These are phyloP conservation scores for Gymnopithys bicolor DNA, from an alignment of 2,797 vertebrate species.

Conservation along the genomic window DNA sequence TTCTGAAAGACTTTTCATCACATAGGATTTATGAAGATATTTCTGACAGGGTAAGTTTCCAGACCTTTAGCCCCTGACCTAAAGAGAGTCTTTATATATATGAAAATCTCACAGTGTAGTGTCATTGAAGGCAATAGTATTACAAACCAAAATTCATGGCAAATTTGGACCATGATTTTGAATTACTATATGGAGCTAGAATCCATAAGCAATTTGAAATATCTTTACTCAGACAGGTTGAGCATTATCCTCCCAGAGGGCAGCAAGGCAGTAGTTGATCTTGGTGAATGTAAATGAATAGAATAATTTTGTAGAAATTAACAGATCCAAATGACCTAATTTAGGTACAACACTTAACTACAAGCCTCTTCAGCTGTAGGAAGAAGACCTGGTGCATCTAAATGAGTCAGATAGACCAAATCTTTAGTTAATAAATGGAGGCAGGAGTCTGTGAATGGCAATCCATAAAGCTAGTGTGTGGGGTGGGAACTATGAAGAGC, in stretches of 20 bases:
- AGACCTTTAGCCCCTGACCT: neutral
- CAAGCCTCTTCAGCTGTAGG: neutral
- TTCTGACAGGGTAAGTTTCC: conserved; percentile 4
- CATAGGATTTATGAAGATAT: neutral
- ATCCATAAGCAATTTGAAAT: neutral
- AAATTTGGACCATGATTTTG: neutral
- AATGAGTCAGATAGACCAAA: neutral
- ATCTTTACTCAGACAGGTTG: neutral
- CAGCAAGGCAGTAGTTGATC: neutral
- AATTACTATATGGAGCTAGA: neutral
- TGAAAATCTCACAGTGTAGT: neutral
- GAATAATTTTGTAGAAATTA: neutral
- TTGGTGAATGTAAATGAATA: neutral
- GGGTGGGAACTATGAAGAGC: neutral
- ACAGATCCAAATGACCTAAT: neutral
- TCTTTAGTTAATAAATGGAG: neutral
- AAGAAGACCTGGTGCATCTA: neutral
- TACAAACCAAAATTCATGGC: neutral
- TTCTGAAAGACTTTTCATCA: conserved; percentile 18
- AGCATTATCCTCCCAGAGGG: neutral
- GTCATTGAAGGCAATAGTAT: neutral
- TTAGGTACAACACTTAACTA: neutral
- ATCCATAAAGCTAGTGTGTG: neutral
- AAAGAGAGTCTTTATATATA: neutral
- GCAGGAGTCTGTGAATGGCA: neutral